Evolutionary conservation across 2,888 invertebrate genomes (phyloP).

Genomic region (Kryphioiulus occultus): DNA sequence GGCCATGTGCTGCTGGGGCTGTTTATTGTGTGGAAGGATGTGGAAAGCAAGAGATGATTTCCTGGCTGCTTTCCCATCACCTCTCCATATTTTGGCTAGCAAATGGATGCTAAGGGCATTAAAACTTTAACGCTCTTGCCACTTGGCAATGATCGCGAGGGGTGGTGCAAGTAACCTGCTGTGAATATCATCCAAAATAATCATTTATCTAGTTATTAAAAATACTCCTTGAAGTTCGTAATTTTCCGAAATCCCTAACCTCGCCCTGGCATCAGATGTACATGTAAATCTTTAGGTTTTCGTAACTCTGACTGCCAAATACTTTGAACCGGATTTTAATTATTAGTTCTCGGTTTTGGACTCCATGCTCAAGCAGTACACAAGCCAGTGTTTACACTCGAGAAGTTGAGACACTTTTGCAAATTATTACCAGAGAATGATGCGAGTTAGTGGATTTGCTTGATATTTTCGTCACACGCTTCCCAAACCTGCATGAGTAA

Average conservation of each 20-base stretch:
- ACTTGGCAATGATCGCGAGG: not conserved
- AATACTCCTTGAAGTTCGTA: not conserved
- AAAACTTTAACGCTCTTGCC: not conserved
- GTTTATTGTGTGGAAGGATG: constrained; percentile 40
- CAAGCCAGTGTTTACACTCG: too few relatives aligned
- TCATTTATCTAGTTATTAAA: not conserved
- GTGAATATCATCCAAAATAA: too few relatives aligned
- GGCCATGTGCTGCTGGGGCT: not conserved
- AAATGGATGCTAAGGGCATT: not conserved
- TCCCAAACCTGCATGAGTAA: too few relatives aligned
- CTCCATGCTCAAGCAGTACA: too few relatives aligned
- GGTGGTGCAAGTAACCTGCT: not conserved
- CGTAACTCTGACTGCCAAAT: too few relatives aligned
- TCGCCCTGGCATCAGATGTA: not conserved
- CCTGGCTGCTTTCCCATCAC: not conserved
- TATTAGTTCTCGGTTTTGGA: too few relatives aligned
- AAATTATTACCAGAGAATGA: too few relatives aligned
- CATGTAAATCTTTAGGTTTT: not conserved
- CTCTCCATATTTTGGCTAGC: not conserved
- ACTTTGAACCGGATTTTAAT: not conserved
- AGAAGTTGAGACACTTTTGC: too few relatives aligned
- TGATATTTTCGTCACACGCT: too few relatives aligned
- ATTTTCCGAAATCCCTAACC: not conserved
- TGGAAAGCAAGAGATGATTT: constrained; percentile 27
- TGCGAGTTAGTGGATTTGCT: too few relatives aligned